These are phyloP conservation scores for Anarrhichthys ocellatus DNA, from an alignment of 2,113 vertebrate species.

Conservation along the genomic window DNA sequence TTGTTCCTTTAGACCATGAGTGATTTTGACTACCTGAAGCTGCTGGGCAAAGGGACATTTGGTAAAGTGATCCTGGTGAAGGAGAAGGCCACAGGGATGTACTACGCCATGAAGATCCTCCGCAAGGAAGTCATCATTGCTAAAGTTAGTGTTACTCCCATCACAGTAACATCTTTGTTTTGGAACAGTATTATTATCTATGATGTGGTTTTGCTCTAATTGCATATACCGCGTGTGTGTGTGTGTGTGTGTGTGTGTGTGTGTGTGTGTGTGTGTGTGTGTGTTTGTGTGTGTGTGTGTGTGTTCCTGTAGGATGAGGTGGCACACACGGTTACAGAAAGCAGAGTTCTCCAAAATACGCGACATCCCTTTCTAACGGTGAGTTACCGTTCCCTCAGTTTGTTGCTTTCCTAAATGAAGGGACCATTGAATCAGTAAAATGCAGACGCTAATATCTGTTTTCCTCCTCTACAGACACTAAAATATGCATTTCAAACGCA, in stretches of 20 bases:
- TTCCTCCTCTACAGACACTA: slow-evolving; percentile 83
- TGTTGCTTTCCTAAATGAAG: not conserved
- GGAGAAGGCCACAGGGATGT: slow-evolving; percentile 92
- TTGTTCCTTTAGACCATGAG: slow-evolving; percentile 89
- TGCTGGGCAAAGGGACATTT: slow-evolving; percentile 96
- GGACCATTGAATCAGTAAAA: not conserved
- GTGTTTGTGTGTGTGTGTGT: slow-evolving; percentile 37
- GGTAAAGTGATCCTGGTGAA: slow-evolving; percentile 95
- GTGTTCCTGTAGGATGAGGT: slow-evolving; percentile 90
- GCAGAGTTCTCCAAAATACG: slow-evolving; percentile 95
- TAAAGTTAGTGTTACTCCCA: slow-evolving; percentile 83
- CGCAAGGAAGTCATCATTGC: slow-evolving; percentile 97
- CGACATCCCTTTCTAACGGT: slow-evolving; percentile 95
- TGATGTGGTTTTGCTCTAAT: not conserved
- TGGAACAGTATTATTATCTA: not conserved
- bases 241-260: slow-evolving; percentile 45
- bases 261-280: slow-evolving; percentile 36
- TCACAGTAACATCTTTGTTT: not conserved
- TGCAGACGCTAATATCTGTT: not conserved
- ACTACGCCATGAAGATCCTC: slow-evolving; percentile 98
- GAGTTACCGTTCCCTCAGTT: slow-evolving; percentile 34
- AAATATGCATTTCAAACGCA: slow-evolving; percentile 97
- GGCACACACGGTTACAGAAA: slow-evolving; percentile 96
- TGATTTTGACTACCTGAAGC: slow-evolving; percentile 97
- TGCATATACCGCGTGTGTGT: not conserved